These are phyloP conservation scores for Pelobates fuscus DNA, from an alignment of 2,113 vertebrate genomes.

Conservation along the genomic window DNA sequence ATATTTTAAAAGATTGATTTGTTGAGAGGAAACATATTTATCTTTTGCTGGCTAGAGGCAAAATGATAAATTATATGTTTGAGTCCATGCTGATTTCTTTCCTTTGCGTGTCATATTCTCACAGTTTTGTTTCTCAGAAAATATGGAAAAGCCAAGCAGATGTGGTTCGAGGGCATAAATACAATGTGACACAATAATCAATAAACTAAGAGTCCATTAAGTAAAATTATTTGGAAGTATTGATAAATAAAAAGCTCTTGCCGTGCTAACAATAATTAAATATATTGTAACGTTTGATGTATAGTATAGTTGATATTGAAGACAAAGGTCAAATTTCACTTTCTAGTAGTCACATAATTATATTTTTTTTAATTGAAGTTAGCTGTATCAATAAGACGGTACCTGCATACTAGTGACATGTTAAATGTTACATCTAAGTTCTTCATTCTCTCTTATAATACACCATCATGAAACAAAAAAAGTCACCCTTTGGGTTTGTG, in stretches of 20 bases:
- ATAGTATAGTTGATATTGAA: no score
- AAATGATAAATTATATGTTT: slow-evolving; percentile 8
- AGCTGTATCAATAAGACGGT: no score
- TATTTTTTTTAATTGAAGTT: no score
- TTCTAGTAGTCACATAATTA: no score
- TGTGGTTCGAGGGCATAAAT: background rate
- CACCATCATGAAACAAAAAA: no score
- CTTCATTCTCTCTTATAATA: no score
- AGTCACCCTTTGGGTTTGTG: no score
- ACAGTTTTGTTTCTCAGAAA: background rate
- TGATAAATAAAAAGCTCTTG: slow-evolving; percentile 51
- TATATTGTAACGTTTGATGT: no score
- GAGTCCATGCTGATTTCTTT: slow-evolving; percentile 5
- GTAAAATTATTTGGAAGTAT: slow-evolving; percentile 54
- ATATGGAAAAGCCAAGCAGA: background rate
- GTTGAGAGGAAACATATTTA: slow-evolving; percentile 12
- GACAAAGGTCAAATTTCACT: no score
- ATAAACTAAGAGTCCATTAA: slow-evolving; percentile 41
- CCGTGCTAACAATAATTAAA: no score
- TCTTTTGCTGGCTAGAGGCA: slow-evolving; percentile 19
- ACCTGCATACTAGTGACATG: no score
- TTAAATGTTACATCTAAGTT: no score
- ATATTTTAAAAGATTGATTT: background rate
- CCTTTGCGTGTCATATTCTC: background rate
- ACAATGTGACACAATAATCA: slow-evolving; percentile 48